phyloP scores from a whole-genome alignment of 2,888 invertebrate genomes.

The Shargacucullia verbasci region DNA sequence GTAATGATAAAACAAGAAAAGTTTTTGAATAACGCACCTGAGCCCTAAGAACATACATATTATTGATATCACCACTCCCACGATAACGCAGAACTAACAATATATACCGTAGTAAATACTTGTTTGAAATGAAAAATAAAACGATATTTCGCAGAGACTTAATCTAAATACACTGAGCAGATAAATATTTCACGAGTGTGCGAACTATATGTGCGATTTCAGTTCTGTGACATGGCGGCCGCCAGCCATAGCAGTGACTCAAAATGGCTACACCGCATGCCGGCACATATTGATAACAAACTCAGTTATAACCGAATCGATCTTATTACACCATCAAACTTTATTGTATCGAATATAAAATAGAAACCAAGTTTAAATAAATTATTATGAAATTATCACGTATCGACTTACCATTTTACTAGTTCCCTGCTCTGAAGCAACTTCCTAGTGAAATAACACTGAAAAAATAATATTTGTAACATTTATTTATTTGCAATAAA shows the following conservation, averaged over 20 bases:
- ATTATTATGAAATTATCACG: slow-evolving; percentile 2
- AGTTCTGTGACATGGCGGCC: slow-evolving; percentile 83
- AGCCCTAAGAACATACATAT: slow-evolving; percentile 47
- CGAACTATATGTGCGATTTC: slow-evolving; percentile 49
- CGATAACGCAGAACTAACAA: not conserved
- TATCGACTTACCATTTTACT: slow-evolving; percentile 46
- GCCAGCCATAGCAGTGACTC: slow-evolving; percentile 68
- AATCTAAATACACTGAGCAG: slow-evolving; percentile 13
- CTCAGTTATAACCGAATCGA: slow-evolving; percentile 1
- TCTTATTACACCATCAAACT: not conserved
- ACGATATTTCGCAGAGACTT: not conserved
- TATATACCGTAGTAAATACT: no score
- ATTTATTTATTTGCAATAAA: not conserved
- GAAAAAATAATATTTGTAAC: slow-evolving; percentile 24
- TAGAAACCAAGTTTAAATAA: not conserved
- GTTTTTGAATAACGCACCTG: slow-evolving; percentile 36
- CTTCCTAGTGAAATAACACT: slow-evolving; percentile 34
- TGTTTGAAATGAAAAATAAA: not conserved
- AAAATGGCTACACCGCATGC: slow-evolving; percentile 81
- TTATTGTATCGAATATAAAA: not conserved
- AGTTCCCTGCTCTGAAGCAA: slow-evolving; percentile 27
- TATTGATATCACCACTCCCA: slow-evolving; percentile 30
- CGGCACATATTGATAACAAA: slow-evolving; percentile 55
- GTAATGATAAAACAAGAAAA: not conserved
- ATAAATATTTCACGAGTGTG: slow-evolving; percentile 31